phyloP scores from a whole-genome alignment of 2,113 vertebrate genomes.

The Clarias gariepinus region DNA sequence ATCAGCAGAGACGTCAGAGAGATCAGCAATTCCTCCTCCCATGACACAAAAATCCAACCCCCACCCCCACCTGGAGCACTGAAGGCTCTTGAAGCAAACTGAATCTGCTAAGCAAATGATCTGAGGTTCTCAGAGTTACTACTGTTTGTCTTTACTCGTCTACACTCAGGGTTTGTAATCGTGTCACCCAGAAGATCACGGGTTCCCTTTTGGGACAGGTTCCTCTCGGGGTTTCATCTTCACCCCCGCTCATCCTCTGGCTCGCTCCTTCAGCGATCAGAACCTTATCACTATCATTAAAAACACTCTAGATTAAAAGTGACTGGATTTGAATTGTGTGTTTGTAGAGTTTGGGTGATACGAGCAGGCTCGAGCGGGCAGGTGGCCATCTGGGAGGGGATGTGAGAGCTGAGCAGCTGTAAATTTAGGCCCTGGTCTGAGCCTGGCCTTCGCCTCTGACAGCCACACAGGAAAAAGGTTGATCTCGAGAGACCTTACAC shows the following conservation, averaged over 20 bases:
- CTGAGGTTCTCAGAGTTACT: neutral
- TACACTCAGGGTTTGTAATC: neutral
- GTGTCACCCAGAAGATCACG: neutral
- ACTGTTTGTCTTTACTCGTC: neutral
- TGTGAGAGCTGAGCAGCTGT: constrained; percentile 56
- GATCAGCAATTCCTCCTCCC: neutral
- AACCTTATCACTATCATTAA: neutral
- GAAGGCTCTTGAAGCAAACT: neutral
- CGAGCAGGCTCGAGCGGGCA: constrained; percentile 42
- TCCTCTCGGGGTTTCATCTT: neutral
- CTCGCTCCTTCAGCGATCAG: neutral
- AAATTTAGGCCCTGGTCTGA: constrained; percentile 67
- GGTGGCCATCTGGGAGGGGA: constrained; percentile 56
- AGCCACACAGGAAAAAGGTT: constrained; percentile 53
- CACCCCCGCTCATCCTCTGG: neutral
- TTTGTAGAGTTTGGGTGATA: neutral
- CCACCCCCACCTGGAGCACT: neutral
- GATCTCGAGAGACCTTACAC: constrained; percentile 54
- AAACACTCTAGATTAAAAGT: neutral
- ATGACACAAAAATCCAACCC: too few relatives aligned
- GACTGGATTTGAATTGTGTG: neutral
- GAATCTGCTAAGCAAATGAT: neutral
- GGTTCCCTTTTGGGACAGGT: neutral
- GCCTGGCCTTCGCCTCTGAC: constrained; percentile 56
- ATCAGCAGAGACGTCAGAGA: neutral